These are phyloP conservation scores for Melanostoma mellinum DNA, from an alignment of 2,888 invertebrate genomes.

Conservation along the genomic window DNA sequence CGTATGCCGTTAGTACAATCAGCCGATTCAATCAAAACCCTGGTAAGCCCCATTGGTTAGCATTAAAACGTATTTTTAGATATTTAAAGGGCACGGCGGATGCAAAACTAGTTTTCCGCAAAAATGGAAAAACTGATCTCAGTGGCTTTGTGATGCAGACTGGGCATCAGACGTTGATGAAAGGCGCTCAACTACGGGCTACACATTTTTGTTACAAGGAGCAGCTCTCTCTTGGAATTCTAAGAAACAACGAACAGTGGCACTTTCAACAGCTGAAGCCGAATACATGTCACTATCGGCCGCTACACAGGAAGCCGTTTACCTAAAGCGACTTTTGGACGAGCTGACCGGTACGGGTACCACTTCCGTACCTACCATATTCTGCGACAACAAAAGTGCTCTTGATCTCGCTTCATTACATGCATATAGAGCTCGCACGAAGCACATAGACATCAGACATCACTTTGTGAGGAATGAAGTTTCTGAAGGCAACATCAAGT, in stretches of 20 bases:
- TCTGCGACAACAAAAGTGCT: slow-evolving; percentile 62
- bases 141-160: slow-evolving; percentile 61
- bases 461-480: slow-evolving; percentile 50
- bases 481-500: no score
- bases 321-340: slow-evolving; percentile 51
- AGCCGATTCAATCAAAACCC: slow-evolving; percentile 69
- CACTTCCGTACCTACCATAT: slow-evolving; percentile 20
- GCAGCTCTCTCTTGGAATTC: slow-evolving; percentile 61
- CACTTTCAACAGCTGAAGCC: slow-evolving; percentile 66
- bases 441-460: slow-evolving; percentile 59
- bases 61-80: slow-evolving; percentile 67
- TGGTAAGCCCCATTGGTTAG: slow-evolving; percentile 67
- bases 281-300: slow-evolving; percentile 63
- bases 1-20: slow-evolving; percentile 66
- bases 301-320: slow-evolving; percentile 59
- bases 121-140: no score
- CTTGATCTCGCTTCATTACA: slow-evolving; percentile 36
- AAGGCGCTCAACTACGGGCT: slow-evolving; percentile 55
- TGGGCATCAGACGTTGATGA: slow-evolving; percentile 56
- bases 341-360: slow-evolving; percentile 41
- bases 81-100: slow-evolving; percentile 45
- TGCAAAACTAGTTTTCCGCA: slow-evolving; percentile 26
- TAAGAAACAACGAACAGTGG: slow-evolving; percentile 50
- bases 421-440: slow-evolving; percentile 46
- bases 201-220: slow-evolving; percentile 50